These are phyloP conservation scores for Trissolcus japonicus DNA, from an alignment of 2,888 invertebrate genomes.

Conservation along the genomic window DNA sequence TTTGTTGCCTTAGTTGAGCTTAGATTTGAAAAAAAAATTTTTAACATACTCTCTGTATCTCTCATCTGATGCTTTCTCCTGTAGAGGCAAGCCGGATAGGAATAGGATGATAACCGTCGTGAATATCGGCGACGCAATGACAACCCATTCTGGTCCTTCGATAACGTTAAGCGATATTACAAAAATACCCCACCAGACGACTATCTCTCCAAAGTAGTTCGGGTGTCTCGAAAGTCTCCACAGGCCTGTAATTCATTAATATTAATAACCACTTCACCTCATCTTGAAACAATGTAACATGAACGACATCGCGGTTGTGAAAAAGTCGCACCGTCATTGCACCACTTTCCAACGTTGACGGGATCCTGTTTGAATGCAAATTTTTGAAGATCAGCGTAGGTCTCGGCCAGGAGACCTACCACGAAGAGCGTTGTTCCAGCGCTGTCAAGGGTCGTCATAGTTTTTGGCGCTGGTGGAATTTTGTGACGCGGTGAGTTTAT, in stretches of 20 bases:
- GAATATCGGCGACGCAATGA: conserved; percentile 90
- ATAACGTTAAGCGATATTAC: conserved; percentile 91
- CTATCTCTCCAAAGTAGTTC: conserved; percentile 95
- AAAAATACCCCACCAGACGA: conserved; percentile 96
- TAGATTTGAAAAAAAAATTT: background rate
- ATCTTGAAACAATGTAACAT: too few relatives aligned
- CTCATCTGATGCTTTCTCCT: conserved; percentile 92
- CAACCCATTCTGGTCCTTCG: conserved; percentile 90
- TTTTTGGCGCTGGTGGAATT: conserved; percentile 85
- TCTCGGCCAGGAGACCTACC: conserved; percentile 90
- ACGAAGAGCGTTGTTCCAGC: conserved; percentile 90
- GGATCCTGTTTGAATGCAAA: conserved; percentile 93
- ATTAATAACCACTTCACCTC: too few relatives aligned
- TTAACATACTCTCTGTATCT: conserved; percentile 87
- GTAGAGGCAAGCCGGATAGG: conserved; percentile 91
- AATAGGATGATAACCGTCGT: conserved; percentile 91
- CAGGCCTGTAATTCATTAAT: conserved; percentile 77
- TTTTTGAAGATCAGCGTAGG: conserved; percentile 94
- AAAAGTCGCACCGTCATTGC: conserved; percentile 85
- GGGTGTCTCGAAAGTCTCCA: conserved; percentile 95
- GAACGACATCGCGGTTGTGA: background rate
- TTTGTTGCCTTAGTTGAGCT: background rate
- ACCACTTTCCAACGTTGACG: conserved; percentile 93
- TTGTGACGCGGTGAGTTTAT: conserved; percentile 91
- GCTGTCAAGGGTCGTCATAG: conserved; percentile 91